These are phyloP conservation scores for Prionace glauca DNA, from an alignment of 2,797 vertebrate genomes.

Conservation along the genomic window DNA sequence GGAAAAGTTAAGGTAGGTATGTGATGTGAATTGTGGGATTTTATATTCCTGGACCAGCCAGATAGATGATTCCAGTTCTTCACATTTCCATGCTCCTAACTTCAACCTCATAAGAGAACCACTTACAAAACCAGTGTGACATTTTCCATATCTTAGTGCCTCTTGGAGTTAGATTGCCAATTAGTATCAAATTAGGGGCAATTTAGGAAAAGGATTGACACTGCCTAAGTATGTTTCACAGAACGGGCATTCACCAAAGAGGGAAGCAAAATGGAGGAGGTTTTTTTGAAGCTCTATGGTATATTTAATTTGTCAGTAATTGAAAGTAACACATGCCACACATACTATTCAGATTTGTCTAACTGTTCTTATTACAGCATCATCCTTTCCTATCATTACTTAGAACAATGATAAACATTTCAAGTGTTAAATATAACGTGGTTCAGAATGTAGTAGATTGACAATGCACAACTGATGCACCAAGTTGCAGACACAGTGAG, in stretches of 20 bases:
- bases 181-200: background rate
- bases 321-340: background rate
- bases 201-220: background rate
- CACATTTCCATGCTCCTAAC: background rate
- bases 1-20: background rate
- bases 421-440: background rate
- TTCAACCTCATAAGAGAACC: background rate
- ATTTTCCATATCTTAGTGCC: background rate
- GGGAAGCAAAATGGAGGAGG: background rate
- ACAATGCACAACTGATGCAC: background rate
- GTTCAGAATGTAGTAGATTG: background rate
- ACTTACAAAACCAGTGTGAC: constrained; percentile 12
- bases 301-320: background rate
- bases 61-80: background rate
- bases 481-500: too few relatives aligned
- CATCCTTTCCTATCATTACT: background rate
- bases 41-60: background rate
- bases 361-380: background rate
- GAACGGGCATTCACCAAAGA: background rate
- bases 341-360: background rate
- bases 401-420: background rate
- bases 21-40: background rate
- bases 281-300: background rate
- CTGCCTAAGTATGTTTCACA: background rate
- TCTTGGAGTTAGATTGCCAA: background rate